Conservation (phyloP, 2,797 vertebrate genomes). For the Halcyon badia region DNA sequence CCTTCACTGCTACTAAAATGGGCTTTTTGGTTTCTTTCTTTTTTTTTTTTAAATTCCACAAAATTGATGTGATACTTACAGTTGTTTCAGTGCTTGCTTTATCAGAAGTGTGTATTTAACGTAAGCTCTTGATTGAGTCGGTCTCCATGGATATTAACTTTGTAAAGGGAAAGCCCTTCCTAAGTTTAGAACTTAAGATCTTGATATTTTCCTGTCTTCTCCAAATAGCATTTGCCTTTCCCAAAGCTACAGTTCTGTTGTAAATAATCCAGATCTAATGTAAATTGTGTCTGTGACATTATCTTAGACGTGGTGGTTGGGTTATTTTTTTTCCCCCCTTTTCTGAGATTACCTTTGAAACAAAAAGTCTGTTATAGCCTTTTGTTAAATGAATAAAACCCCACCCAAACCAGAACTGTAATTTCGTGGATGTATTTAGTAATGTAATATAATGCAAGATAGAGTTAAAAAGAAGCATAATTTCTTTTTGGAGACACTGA, state of each 20-base stretch:
- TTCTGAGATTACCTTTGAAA: background rate
- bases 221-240: background rate
- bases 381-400: background rate
- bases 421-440: background rate
- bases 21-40: background rate
- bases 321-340: background rate
- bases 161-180: background rate
- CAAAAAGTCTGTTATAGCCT: background rate
- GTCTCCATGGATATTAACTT: background rate
- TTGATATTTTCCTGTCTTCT: background rate
- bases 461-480: background rate
- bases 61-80: fast-evolving
- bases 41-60: background rate
- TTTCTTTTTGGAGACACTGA: background rate
- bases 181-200: background rate
- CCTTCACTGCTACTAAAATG: background rate
- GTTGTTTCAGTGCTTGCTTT: slow-evolving; percentile 6
- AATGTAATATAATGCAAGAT: background rate
- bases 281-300: background rate
- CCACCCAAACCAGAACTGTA: background rate
- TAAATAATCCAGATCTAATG: background rate
- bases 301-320: background rate
- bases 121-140: background rate
- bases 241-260: background rate
- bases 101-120: background rate